These are phyloP conservation scores for Pantherophis guttatus DNA, from an alignment of 2,113 vertebrate genomes.

Conservation along the genomic window DNA sequence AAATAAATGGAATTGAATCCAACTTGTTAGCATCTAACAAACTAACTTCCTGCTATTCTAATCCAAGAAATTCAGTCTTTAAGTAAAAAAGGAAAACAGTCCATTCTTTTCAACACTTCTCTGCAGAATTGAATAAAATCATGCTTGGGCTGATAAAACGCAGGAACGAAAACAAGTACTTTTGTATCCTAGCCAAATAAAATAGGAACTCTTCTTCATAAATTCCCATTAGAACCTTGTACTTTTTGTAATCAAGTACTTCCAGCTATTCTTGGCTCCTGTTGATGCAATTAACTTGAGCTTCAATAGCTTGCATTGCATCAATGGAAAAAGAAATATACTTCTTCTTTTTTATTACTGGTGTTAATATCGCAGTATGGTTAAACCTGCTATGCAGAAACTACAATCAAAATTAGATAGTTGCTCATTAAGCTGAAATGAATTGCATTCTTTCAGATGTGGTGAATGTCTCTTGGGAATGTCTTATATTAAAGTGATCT, in stretches of 20 bases:
- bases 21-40: not conserved
- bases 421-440: conserved; percentile 1
- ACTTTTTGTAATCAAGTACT: conserved; percentile 34
- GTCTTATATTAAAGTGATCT: not conserved
- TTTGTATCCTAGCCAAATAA: conserved; percentile 38
- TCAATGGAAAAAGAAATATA: conserved; percentile 2
- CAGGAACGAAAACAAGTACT: conserved; percentile 19
- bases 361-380: conserved; percentile 29
- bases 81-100: not conserved
- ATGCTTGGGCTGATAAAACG: conserved; percentile 26
- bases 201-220: conserved; percentile 33
- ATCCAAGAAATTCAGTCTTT: conserved; percentile 19
- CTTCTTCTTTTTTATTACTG: conserved; percentile 27
- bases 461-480: not conserved
- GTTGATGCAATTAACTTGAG: conserved; percentile 24
- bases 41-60: not conserved
- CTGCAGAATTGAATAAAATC: not conserved
- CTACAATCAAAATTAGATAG: conserved; percentile 20
- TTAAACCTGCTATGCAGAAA: conserved; percentile 27
- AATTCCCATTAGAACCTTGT: conserved; percentile 30
- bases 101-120: conserved; percentile 13
- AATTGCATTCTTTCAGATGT: not conserved
- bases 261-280: conserved; percentile 33
- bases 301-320: conserved; percentile 34
- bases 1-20: not conserved